A percentile compares a stretch with the other conserved stretches of the same genome.
phyloP scores from a whole-genome alignment of 1,140 invertebrate species.

The Pinna nobilis region DNA sequence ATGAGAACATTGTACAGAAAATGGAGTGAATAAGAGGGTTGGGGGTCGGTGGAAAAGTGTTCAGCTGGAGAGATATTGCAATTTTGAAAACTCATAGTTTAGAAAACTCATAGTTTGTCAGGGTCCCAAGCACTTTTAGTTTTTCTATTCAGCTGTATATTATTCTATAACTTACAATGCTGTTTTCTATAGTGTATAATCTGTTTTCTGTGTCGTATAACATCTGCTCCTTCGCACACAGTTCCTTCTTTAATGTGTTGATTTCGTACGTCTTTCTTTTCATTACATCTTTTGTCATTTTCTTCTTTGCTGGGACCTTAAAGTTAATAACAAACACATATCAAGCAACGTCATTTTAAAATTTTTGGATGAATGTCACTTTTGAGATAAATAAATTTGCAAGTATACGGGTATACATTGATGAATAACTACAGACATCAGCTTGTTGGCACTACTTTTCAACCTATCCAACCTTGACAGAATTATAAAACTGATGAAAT shows the following conservation, averaged over 20 bases:
- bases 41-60: no score
- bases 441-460: no score
- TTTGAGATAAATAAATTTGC: neutral
- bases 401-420: no score
- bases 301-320: conserved; percentile 56
- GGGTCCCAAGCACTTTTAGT: neutral
- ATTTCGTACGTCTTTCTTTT: conserved; percentile 74
- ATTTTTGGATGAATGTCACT: neutral
- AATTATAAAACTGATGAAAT: no score
- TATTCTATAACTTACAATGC: conserved; percentile 47
- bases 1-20: no score
- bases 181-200: conserved; percentile 56
- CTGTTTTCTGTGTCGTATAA: conserved; percentile 57
- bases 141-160: neutral
- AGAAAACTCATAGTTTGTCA: neutral
- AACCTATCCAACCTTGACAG: no score
- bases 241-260: conserved; percentile 69
- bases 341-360: neutral
- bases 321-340: conserved; percentile 5
- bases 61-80: no score
- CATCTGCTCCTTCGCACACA: conserved; percentile 63
- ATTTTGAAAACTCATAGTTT: neutral
- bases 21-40: no score
- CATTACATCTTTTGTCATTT: conserved; percentile 60
- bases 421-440: neutral